These are phyloP conservation scores for Myiozetetes cayanensis DNA, from an alignment of 2,113 vertebrate species.

Conservation along the genomic window DNA sequence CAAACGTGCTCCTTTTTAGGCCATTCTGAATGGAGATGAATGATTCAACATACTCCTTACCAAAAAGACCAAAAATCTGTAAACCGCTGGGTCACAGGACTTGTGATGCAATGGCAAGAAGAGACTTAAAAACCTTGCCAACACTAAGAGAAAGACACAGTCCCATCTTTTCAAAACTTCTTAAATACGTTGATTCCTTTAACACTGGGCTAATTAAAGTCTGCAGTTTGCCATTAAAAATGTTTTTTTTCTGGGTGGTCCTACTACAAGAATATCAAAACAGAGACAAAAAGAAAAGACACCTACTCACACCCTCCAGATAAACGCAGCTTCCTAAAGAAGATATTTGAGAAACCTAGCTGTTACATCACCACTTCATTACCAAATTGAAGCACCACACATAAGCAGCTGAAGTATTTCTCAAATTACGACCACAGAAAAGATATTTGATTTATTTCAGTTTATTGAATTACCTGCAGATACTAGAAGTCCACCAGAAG, in stretches of 20 bases:
- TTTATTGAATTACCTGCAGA: conserved; percentile 84
- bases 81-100: not conserved
- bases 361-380: not conserved
- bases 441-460: not conserved
- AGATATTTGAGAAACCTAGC: not conserved
- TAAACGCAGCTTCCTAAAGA: not conserved
- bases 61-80: not conserved
- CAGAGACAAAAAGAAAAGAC: not conserved
- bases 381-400: not conserved
- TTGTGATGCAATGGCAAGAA: not conserved
- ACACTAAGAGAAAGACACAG: not conserved
- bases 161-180: not conserved
- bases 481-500: conserved; percentile 91
- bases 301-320: not conserved
- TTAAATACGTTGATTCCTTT: not conserved
- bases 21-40: not conserved
- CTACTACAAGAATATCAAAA: not conserved
- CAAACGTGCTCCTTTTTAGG: not conserved
- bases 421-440: not conserved
- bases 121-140: not conserved
- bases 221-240: not conserved
- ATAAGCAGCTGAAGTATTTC: not conserved
- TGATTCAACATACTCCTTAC: not conserved
- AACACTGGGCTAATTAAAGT: not conserved
- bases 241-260: fast-evolving